A percentile compares a stretch with the other conserved stretches of the same genome.
Conservation (phyloP, 2,888 invertebrate species). For the Cephus nigrinus region DNA sequence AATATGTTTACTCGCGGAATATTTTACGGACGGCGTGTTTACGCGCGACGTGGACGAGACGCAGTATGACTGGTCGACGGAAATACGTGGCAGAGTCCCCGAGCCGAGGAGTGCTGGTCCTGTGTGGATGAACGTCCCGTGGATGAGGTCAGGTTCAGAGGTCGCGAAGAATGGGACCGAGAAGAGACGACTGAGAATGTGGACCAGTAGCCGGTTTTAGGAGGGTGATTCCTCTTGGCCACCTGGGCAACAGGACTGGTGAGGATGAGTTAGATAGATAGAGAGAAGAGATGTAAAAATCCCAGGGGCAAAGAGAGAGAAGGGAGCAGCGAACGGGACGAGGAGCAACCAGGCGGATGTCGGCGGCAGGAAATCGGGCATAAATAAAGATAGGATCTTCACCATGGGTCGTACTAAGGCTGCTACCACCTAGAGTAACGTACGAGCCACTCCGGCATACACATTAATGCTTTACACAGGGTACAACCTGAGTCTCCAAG, state of each 20-base stretch:
- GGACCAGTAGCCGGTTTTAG: not conserved
- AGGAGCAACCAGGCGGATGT: slow-evolving; percentile 26
- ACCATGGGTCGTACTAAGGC: not conserved
- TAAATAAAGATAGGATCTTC: slow-evolving; percentile 33
- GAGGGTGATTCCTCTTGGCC: not conserved
- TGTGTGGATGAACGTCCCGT: not conserved
- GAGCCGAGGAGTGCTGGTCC: not conserved
- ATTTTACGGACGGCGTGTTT: not conserved
- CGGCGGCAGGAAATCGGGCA: slow-evolving; percentile 35
- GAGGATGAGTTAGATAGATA: not conserved
- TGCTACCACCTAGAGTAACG: not conserved
- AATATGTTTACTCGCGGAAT: slow-evolving; percentile 15
- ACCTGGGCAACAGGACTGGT: not conserved
- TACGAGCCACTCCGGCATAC: not conserved
- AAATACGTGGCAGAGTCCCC: not conserved
- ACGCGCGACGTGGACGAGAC: not conserved
- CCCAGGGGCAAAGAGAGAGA: not conserved
- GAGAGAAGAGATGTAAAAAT: not conserved
- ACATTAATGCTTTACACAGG: not conserved
- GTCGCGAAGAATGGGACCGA: not conserved
- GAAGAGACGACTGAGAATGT: not conserved
- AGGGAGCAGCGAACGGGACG: slow-evolving; percentile 13
- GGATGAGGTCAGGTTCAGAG: not conserved
- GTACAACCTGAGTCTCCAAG: not conserved
- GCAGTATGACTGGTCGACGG: not conserved